Evolutionary conservation across 1,140 invertebrate genomes (phyloP).

Genomic region (Metaphire vulgaris): DNA sequence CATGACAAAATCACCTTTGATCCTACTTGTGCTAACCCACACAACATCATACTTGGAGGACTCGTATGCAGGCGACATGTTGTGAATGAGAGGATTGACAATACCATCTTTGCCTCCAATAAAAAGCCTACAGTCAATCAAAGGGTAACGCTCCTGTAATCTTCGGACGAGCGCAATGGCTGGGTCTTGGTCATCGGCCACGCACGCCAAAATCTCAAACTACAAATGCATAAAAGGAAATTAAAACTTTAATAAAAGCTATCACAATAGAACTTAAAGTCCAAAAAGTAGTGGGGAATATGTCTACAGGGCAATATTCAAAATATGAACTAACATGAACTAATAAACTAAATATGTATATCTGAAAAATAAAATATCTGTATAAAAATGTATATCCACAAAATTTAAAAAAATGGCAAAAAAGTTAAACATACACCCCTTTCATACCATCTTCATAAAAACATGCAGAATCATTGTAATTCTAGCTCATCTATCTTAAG

Average conservation of each 20-base stretch:
- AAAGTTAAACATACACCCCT: too few species aligned
- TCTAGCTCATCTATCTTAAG: too few species aligned
- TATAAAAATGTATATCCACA: too few species aligned
- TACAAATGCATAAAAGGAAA: slow-evolving; percentile 48
- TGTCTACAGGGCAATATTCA: too few species aligned
- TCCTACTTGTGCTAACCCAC: slow-evolving; percentile 58
- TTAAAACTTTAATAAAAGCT: not conserved
- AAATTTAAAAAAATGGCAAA: too few species aligned
- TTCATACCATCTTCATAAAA: too few species aligned
- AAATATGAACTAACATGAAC: too few species aligned
- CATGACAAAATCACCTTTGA: slow-evolving; percentile 40
- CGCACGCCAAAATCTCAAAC: slow-evolving; percentile 93
- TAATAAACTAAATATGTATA: too few species aligned
- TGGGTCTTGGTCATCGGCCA: slow-evolving; percentile 87
- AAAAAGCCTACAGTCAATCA: slow-evolving; percentile 75
- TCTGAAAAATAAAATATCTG: too few species aligned
- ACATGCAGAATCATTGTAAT: too few species aligned
- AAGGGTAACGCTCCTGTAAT: slow-evolving; percentile 80
- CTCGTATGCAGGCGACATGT: slow-evolving; percentile 53
- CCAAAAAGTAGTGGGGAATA: too few species aligned
- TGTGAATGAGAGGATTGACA: slow-evolving; percentile 49
- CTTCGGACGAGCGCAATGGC: slow-evolving; percentile 76
- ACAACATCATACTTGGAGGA: slow-evolving; percentile 71
- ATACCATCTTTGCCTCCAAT: slow-evolving; percentile 58
- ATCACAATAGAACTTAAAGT: too few species aligned